Evolutionary conservation across 2,888 invertebrate genomes (phyloP).

Genomic region (Xanthia togata): DNA sequence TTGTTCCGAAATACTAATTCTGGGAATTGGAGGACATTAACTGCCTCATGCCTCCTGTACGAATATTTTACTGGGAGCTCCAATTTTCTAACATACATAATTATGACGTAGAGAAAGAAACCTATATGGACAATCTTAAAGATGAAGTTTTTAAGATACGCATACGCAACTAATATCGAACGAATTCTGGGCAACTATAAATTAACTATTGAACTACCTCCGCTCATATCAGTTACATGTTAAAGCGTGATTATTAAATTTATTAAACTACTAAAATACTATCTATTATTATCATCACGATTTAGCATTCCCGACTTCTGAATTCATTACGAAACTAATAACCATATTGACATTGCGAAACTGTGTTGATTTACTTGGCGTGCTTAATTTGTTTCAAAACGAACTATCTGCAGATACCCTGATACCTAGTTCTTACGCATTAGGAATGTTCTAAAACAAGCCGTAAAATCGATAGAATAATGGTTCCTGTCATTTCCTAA

Average conservation of each 20-base stretch:
- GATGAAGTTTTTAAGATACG: too few species aligned
- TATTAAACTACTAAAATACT: conserved; percentile 36
- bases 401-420: conserved; percentile 59
- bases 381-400: conserved; percentile 63
- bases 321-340: conserved; percentile 65
- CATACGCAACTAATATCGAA: conserved; percentile 7
- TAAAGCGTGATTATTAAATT: conserved; percentile 33
- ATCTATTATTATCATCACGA: conserved; percentile 54
- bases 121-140: background rate
- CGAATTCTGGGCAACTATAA: conserved; percentile 9
- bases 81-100: too few species aligned
- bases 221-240: conserved; percentile 4
- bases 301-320: conserved; percentile 53
- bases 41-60: too few species aligned
- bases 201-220: conserved; percentile 9
- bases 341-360: conserved; percentile 68
- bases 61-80: too few species aligned
- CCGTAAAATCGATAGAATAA: conserved; percentile 60
- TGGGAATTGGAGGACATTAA: too few species aligned
- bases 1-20: too few species aligned
- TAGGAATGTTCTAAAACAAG: conserved; percentile 46
- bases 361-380: conserved; percentile 64
- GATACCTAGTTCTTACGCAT: conserved; percentile 51
- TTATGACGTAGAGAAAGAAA: background rate
- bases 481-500: conserved; percentile 53